These are phyloP conservation scores for Stichodactyla mertensii DNA, from an alignment of 64 coral and sea anemone genomes.

Conservation along the genomic window DNA sequence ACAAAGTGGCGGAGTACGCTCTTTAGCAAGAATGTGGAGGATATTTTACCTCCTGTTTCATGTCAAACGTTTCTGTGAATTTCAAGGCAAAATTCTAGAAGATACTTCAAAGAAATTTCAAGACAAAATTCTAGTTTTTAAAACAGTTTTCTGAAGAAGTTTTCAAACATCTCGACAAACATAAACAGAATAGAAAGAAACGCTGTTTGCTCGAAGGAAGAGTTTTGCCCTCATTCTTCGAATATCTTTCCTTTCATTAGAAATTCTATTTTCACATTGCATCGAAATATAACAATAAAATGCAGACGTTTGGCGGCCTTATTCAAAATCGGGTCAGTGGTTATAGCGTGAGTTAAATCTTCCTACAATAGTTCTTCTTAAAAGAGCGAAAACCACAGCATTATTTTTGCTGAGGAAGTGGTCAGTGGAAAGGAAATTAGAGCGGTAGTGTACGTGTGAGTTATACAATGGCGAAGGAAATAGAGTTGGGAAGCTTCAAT, in stretches of 20 bases:
- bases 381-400: not conserved
- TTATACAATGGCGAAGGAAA: not conserved
- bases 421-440: not conserved
- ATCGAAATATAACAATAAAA: not conserved
- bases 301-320: not conserved
- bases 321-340: not conserved
- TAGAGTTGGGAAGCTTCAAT: not conserved
- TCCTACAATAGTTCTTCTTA: not conserved
- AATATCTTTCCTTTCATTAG: not conserved
- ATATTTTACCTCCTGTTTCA: not conserved
- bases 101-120: too few relatives aligned
- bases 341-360: not conserved
- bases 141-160: too few relatives aligned
- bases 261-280: not conserved
- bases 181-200: not conserved
- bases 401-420: not conserved
- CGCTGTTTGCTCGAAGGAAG: not conserved
- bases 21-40: not conserved
- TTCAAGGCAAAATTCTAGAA: too few relatives aligned
- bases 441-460: conserved; percentile 2
- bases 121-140: too few relatives aligned
- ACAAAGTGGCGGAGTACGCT: not conserved
- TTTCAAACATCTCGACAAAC: too few relatives aligned
- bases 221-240: not conserved
- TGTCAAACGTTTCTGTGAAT: not conserved